These are phyloP conservation scores for Caranx melampygus DNA, from an alignment of 2,113 vertebrate species.

Conservation along the genomic window DNA sequence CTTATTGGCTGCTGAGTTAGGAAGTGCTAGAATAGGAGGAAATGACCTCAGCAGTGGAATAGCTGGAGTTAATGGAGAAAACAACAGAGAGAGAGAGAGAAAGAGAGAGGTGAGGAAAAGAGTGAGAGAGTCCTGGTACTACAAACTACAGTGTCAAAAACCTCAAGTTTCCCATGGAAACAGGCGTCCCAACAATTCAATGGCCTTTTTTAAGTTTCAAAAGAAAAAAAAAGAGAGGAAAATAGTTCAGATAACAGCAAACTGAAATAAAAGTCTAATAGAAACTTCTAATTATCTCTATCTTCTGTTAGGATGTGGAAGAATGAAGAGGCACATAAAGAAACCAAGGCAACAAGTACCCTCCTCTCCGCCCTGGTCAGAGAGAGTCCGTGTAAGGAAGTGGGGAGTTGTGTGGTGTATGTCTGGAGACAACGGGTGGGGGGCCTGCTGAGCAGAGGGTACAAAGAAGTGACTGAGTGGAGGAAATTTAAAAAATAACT, in stretches of 20 bases:
- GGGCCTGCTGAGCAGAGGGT: background rate
- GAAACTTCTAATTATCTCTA: slow-evolving; percentile 42
- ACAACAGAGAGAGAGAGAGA: slow-evolving; percentile 30
- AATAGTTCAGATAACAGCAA: slow-evolving; percentile 49
- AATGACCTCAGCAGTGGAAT: slow-evolving; percentile 72
- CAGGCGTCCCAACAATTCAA: slow-evolving; percentile 45
- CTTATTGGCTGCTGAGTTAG: slow-evolving; percentile 68
- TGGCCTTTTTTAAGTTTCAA: slow-evolving; percentile 52
- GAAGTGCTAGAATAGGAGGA: slow-evolving; percentile 74
- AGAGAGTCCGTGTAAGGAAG: slow-evolving; percentile 44
- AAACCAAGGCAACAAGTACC: slow-evolving; percentile 78
- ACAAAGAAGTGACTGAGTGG: slow-evolving; percentile 4
- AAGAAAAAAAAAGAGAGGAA: slow-evolving; percentile 31
- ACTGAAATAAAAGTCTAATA: slow-evolving; percentile 49
- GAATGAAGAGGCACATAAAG: slow-evolving; percentile 80
- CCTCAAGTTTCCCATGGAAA: slow-evolving; percentile 47
- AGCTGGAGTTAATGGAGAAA: slow-evolving; percentile 60
- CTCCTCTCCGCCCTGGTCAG: slow-evolving; percentile 45
- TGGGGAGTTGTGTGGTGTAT: slow-evolving; percentile 16
- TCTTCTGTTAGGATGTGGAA: slow-evolving; percentile 56
- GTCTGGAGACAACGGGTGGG: slow-evolving; percentile 31
- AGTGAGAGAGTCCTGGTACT: slow-evolving; percentile 7
- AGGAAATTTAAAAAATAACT: slow-evolving; percentile 3
- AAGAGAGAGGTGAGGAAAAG: slow-evolving; percentile 4
- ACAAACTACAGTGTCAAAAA: slow-evolving; percentile 55